Base-by-base conservation (phyloP, 2,888 invertebrate genomes). In the Brachyopa scutellaris region DNA sequence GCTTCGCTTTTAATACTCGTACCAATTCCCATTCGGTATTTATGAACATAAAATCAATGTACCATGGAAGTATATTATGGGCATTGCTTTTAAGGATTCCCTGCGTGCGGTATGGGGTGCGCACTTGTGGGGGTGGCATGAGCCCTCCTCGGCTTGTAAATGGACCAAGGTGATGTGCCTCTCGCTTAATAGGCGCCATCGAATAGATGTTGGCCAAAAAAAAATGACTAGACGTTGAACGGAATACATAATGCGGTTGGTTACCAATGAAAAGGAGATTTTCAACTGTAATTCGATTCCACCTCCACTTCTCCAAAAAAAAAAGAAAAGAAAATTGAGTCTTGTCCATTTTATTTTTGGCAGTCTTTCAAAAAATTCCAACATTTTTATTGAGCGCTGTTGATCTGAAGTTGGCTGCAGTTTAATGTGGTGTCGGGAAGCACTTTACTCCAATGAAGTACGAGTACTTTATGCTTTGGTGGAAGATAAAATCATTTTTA, bases 11-110 rank as follows among this genome's bases (percentile, higher is more conserved):
- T 79, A 74, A 79, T 79, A n/a, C n/a, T n/a, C n/a, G n/a, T n/a
- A 74, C 73, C 73, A 73, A 79, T 79, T 80, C 80, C 69, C 76
- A 69, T 80, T 80, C 45, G 74, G 76, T 80, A 80, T 80, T 80
- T 80, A 80, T 80, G 80, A 76, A 80, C 80, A 80, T 80, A 80
- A 80, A 80, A 80, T 76, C 80, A 80, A 80, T 80, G 80, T 80
- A 67, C 80, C 80, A 80, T 80, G 67, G 76, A 76, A 80, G 76
- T 80, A 76, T 80, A 80, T 80, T 76, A 80, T 53, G 76, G 57
- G 64, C 57, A 80, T 80, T 80, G 76, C 76, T 80, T 80, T 80
- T 80, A 80, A 69, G 80, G 57, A 77, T 64, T 31, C 67, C 67
- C 40, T 49, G 51, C 33, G 19, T 55, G 45, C 38, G 40, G 33